Base-by-base conservation (phyloP, 1,140 invertebrate genomes). In the Calliopsis andreniformis region DNA sequence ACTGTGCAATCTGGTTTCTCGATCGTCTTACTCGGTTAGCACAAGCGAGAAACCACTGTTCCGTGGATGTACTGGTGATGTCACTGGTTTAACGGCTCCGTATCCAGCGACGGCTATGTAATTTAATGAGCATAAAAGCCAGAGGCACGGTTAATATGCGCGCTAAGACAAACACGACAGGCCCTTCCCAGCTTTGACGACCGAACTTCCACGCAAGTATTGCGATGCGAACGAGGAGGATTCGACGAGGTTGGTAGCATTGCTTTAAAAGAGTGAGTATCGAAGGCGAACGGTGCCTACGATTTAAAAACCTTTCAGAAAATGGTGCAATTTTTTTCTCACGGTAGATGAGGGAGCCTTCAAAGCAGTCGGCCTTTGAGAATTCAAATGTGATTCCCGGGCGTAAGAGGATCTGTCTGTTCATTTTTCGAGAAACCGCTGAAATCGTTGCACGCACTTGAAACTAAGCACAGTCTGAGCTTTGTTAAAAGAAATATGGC, bases 41-140 rank as follows among this genome's bases (percentile, higher is more conserved):
- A 72, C 43, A 77, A 49, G 66, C 42, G 79, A 64, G 80, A 79
- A 76, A 79, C 66, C 76, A 39, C 43, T 62, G 76, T 71, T 79
- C 66, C 80, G 70, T 68, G 80, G 82, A 83, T 83, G 82, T 83
- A 71, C 76, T 30, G 76, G 71, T 42, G 66, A 83, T 83, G 80
- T 79, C 80, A 62, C 47, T 83, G 82, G 70, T 83, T 83, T 83
- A 83, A 83, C 82, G 56, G 62, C 67, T 53, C 53, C 76, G 70
- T 68, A 79, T 78, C 66, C 69, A 61, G 32, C 79, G 80, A 76
- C 77, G 76, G 76, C 71, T 82, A 62, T 79, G 82, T 83, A 83
- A 83, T 82, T 83, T 83, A 79, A 83, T 83, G 82, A 83, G 82
- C 82, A 79, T 83, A 83, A 76, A 83, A 83, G 82, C 69, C 77